Base-by-base conservation (phyloP, 1,140 invertebrate genomes). In the Anastrepha ludens region DNA sequence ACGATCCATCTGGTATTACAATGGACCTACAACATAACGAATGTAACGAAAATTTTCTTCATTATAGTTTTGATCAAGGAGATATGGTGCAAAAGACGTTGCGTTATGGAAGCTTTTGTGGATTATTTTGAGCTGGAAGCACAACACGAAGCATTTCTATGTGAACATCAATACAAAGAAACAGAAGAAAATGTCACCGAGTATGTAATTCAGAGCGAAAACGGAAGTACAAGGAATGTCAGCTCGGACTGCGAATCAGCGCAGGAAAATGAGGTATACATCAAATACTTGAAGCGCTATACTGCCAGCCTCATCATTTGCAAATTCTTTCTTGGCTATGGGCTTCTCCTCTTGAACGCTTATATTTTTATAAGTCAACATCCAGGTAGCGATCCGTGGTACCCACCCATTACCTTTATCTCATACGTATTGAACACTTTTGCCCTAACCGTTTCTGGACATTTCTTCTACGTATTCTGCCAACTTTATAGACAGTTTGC, bases 401-500 rank as follows among this genome's bases (percentile, higher is more conserved):
- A 81, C n/a, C n/a, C 55, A 2, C 17, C 74, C n/a, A 81, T 81
- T n/a, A 81, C 74, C n/a, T 50, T 6, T 29, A 81, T 81, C n/a
- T 50, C 74, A 29, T 50, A 55, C 6, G 47, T 9, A 2, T 20
- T 81, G 74, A 55, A 81, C n/a, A 55, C 47, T 20, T 81, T 55
- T 81, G 8, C 29, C n/a, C 47, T 81, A 20, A 55, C 47, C 47
- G 47, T 29, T 7, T 81, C 47, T 17, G 74, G 74, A 3, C 47
- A 55, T 29, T 81, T 81, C 20, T 81, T 55, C 17, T 55, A 55
- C 20, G 47, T 81, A 29, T 17, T 58, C 47, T 47, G 47, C 9
- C 74, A 81, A 20, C 74, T 81, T 8, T 81, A 81, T 20, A 17
- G 74, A 55, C 74, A 81, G 3, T 81, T 81, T 29, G 50, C 74